Conservation (phyloP, 2,888 invertebrate species). For the Marronus borbonicus region DNA sequence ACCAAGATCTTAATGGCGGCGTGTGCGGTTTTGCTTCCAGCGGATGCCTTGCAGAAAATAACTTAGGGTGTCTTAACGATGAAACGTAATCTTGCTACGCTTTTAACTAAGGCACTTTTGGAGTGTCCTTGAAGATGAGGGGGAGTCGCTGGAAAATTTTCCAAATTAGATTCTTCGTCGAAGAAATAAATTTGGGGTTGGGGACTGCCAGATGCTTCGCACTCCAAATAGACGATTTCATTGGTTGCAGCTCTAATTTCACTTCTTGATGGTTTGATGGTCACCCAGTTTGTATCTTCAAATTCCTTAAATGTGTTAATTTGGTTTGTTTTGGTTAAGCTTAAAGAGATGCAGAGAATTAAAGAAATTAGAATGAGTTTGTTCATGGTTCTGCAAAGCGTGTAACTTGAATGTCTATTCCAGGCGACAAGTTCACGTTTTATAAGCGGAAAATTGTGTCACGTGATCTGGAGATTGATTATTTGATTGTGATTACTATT, state of each 20-base stretch:
- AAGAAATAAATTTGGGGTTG: conserved; percentile 88
- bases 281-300: conserved; percentile 75
- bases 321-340: no score
- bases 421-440: no score
- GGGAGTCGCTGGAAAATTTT: no score
- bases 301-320: no score
- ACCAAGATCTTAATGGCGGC: conserved; percentile 77
- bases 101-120: conserved; percentile 70
- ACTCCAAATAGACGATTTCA: conserved; percentile 78
- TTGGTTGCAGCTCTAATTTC: conserved; percentile 70
- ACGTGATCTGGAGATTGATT: no score
- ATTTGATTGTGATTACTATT: no score
- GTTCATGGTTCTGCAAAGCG: no score
- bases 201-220: conserved; percentile 84
- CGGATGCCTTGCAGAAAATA: conserved; percentile 84
- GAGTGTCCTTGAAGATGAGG: not conserved
- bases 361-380: no score
- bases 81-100: conserved; percentile 82
- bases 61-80: conserved; percentile 78
- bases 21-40: conserved; percentile 74
- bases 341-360: no score
- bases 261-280: conserved; percentile 72
- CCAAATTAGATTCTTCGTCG: not conserved
- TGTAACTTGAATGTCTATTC: no score
- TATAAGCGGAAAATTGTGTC: no score